A percentile compares a stretch with the other conserved stretches of the same genome.
These are phyloP conservation scores for Dasyurus viverrinus DNA, from an alignment of 2,113 vertebrate genomes.

Conservation along the genomic window DNA sequence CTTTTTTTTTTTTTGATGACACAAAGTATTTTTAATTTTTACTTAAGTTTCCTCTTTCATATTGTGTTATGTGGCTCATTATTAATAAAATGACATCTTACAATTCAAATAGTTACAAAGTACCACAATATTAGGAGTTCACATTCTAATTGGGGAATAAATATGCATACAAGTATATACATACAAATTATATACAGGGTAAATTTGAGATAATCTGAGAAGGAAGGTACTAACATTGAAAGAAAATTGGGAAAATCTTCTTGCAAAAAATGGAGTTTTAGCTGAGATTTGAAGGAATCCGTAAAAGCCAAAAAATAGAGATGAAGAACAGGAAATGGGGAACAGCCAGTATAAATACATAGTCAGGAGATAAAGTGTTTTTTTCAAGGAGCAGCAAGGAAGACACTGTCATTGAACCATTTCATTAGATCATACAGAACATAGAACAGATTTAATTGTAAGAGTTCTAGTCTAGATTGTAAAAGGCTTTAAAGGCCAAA, in stretches of 20 bases:
- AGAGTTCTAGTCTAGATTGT: not conserved
- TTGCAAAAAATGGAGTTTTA: not conserved
- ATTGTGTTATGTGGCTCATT: too few species aligned
- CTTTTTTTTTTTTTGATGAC: not conserved
- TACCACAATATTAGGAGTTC: not conserved
- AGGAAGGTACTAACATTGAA: not conserved
- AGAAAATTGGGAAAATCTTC: not conserved
- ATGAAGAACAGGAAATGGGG: not conserved
- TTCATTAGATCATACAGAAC: not conserved
- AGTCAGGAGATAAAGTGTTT: not conserved
- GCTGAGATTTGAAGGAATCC: not conserved
- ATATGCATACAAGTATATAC: not conserved
- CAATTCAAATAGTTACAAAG: too few species aligned
- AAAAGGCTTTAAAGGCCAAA: not conserved
- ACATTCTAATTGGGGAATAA: not conserved
- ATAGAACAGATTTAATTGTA: not conserved
- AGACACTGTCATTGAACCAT: not conserved
- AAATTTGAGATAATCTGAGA: not conserved
- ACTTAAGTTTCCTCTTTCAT: too few species aligned
- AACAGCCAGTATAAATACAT: not conserved
- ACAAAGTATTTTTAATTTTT: too few species aligned
- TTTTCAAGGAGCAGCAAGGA: not conserved
- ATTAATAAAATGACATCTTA: too few species aligned
- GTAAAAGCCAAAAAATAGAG: not conserved
- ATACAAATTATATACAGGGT: not conserved